Conservation (phyloP, 2,797 vertebrate species). For the Danionella dracula region DNA sequence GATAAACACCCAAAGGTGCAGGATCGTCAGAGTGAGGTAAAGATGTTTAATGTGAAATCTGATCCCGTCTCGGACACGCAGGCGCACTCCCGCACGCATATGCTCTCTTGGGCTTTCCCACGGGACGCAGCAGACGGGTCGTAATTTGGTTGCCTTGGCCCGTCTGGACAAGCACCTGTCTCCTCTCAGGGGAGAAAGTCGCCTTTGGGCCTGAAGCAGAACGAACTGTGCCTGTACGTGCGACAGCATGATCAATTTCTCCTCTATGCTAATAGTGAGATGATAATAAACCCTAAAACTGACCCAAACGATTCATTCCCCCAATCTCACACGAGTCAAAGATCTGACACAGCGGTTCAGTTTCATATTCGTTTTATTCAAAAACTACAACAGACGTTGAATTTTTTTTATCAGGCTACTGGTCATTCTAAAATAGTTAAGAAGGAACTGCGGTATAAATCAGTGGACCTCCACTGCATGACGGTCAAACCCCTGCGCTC, state of each 20-base stretch:
- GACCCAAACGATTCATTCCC: too few relatives aligned
- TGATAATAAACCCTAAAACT: too few relatives aligned
- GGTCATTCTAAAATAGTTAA: slow-evolving; percentile 75
- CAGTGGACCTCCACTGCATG: slow-evolving; percentile 75
- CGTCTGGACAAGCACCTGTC: slow-evolving; percentile 99
- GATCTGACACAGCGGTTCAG: slow-evolving; percentile 9
- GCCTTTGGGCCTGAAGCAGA: slow-evolving; percentile 67
- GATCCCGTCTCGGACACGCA: background rate
- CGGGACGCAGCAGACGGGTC: slow-evolving; percentile 96
- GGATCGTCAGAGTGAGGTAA: background rate
- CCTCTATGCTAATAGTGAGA: too few relatives aligned
- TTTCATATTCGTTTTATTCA: slow-evolving; percentile 3
- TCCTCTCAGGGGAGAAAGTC: slow-evolving; percentile 80
- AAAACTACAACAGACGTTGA: slow-evolving; percentile 28
- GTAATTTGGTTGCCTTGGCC: slow-evolving; percentile 99
- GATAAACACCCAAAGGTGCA: background rate
- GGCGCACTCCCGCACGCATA: slow-evolving; percentile 4
- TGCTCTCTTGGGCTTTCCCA: slow-evolving; percentile 69
- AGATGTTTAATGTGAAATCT: background rate
- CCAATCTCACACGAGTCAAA: background rate
- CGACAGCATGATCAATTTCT: background rate
- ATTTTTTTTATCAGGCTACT: slow-evolving; percentile 59
- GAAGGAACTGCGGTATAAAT: slow-evolving; percentile 78
- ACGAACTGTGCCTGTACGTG: slow-evolving; percentile 42
- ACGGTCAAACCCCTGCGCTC: slow-evolving; percentile 74